Evolutionary conservation across 2,888 invertebrate species (phyloP).

Genomic region (Lobophora halterata): DNA sequence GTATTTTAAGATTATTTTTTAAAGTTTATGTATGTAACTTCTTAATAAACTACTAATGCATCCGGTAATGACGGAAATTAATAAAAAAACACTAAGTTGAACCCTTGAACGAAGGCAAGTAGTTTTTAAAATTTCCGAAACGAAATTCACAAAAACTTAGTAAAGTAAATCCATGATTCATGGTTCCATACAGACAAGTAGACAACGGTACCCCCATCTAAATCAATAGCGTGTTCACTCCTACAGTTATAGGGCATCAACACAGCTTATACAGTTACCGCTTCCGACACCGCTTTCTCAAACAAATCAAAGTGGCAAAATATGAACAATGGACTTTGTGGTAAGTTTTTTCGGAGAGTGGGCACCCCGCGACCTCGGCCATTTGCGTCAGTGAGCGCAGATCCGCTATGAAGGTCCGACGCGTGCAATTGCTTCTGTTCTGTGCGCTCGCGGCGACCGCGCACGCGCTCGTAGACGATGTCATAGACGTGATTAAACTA

Average conservation of each 20-base stretch:
- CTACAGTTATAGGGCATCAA: constrained; percentile 8
- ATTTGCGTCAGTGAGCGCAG: constrained; percentile 54
- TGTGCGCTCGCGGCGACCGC: constrained; percentile 46
- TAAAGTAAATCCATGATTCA: too few relatives aligned
- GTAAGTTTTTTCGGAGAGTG: constrained; percentile 28
- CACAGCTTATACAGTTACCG: constrained; percentile 4
- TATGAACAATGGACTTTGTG: constrained; percentile 12
- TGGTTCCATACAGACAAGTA: too few relatives aligned
- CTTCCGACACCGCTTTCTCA: background rate
- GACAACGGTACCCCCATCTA: background rate
- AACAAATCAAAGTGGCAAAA: constrained; percentile 5
- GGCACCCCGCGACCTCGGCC: constrained; percentile 56
- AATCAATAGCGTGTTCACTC: constrained; percentile 4
- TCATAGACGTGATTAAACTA: constrained; percentile 80
- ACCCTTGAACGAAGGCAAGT: too few relatives aligned
- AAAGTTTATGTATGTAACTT: too few relatives aligned
- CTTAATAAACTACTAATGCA: too few relatives aligned
- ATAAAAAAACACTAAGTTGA: too few relatives aligned
- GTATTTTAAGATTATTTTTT: too few relatives aligned
- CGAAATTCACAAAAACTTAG: too few relatives aligned
- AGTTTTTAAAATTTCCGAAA: too few relatives aligned
- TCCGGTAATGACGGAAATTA: too few relatives aligned
- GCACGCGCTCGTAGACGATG: constrained; percentile 78
- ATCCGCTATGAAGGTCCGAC: constrained; percentile 62
- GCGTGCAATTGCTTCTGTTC: constrained; percentile 52